These are phyloP conservation scores for Aproaerema taeniolella DNA, from an alignment of 2,888 invertebrate genomes.

Conservation along the genomic window DNA sequence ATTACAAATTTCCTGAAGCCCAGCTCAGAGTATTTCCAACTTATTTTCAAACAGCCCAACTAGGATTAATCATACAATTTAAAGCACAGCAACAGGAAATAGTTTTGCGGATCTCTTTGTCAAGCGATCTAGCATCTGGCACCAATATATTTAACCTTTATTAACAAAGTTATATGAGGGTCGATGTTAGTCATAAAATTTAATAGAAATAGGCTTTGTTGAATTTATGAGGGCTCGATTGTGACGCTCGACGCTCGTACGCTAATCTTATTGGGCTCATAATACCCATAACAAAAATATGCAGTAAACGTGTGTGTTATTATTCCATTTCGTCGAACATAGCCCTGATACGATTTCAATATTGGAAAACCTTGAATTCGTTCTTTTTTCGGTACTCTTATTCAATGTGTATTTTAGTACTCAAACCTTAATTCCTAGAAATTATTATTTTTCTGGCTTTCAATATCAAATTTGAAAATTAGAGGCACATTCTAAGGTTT, in stretches of 20 bases:
- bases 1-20: too few species aligned
- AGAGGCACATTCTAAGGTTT: too few species aligned
- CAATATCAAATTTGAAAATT: too few species aligned
- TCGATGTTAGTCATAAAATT: conserved; percentile 66
- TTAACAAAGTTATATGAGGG: conserved; percentile 72
- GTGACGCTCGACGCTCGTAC: conserved; percentile 20
- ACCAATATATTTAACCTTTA: conserved; percentile 62
- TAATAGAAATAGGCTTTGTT: conserved; percentile 57
- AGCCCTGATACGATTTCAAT: conserved; percentile 14
- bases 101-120: conserved; percentile 29
- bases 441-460: too few species aligned
- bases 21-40: too few species aligned
- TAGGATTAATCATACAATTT: conserved; percentile 22
- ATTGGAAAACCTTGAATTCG: conserved; percentile 8
- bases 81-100: conserved; percentile 24
- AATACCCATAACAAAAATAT: conserved; percentile 31
- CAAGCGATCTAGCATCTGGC: conserved; percentile 41
- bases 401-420: too few species aligned
- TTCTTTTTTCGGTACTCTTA: too few species aligned
- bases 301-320: conserved; percentile 24
- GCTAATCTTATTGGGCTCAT: conserved; percentile 41
- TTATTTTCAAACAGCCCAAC: too few species aligned
- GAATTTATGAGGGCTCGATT: conserved; percentile 60
- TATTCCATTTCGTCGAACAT: conserved; percentile 27
- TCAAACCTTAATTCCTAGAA: too few species aligned